These are phyloP conservation scores for Rhamphomyia laevipes DNA, from an alignment of 2,888 invertebrate species.

Conservation along the genomic window DNA sequence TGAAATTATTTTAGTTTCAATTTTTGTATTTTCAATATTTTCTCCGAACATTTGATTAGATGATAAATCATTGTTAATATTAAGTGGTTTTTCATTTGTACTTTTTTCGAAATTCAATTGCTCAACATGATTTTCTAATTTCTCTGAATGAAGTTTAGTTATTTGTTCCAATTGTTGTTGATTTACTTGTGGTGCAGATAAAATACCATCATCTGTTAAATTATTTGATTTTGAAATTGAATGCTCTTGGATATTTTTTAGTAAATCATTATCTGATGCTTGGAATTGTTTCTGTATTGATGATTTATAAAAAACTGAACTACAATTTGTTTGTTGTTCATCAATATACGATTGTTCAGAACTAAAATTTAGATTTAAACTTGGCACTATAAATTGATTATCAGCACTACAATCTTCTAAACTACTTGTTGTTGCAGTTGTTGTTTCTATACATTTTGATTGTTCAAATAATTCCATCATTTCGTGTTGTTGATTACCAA, in stretches of 20 bases:
- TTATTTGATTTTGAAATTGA: conserved; percentile 3
- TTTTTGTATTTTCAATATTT: no score
- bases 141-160: conserved; percentile 10
- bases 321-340: conserved; percentile 1
- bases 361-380: conserved; percentile 24
- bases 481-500: not conserved
- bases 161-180: conserved; percentile 12
- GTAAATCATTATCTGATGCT: conserved; percentile 6
- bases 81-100: no score
- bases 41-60: no score
- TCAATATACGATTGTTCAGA: conserved; percentile 21
- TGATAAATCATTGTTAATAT: no score
- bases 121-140: no score
- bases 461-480: not conserved
- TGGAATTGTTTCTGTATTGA: not conserved
- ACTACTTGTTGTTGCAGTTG: not conserved
- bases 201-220: not conserved
- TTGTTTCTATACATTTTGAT: not conserved
- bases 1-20: no score
- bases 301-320: not conserved
- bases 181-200: not conserved
- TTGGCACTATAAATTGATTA: conserved; percentile 14
- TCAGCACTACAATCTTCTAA: not conserved
- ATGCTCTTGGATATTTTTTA: conserved; percentile 9
- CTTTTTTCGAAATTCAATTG: no score